These are phyloP conservation scores for Bhutanitis thaidina DNA, from an alignment of 2,888 invertebrate species.

Conservation along the genomic window DNA sequence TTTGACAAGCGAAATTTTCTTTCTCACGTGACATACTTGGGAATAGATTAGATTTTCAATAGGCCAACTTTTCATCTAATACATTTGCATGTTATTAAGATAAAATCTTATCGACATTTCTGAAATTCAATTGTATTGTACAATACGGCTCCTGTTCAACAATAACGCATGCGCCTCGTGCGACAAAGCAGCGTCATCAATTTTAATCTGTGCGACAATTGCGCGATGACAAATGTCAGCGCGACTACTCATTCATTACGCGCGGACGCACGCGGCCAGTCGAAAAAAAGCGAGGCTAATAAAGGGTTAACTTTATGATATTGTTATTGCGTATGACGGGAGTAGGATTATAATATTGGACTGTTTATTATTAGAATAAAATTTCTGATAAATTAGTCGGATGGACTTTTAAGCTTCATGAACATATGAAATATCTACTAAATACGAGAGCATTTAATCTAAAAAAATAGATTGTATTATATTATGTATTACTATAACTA, in stretches of 20 bases:
- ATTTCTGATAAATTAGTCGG: not conserved
- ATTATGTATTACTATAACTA: too few species aligned
- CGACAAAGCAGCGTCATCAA: constrained; percentile 77
- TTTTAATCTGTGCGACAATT: constrained; percentile 78
- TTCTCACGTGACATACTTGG: too few species aligned
- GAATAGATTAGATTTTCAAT: too few species aligned
- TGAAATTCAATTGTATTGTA: constrained; percentile 47
- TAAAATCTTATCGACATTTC: constrained; percentile 24
- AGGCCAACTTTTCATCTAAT: not conserved
- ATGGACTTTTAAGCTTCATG: too few species aligned
- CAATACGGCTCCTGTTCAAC: constrained; percentile 50
- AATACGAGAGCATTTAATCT: too few species aligned
- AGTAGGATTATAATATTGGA: constrained; percentile 52
- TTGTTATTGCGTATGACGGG: constrained; percentile 53
- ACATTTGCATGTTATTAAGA: constrained; percentile 18
- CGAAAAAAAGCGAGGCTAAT: constrained; percentile 59
- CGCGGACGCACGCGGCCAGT: constrained; percentile 60
- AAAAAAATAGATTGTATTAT: too few species aligned
- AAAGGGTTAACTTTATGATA: constrained; percentile 66
- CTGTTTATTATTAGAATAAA: constrained; percentile 8
- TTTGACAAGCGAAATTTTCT: too few species aligned
- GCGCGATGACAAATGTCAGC: constrained; percentile 78
- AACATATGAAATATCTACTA: too few species aligned
- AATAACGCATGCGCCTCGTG: constrained; percentile 55
- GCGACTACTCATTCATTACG: constrained; percentile 73